Base-by-base conservation (phyloP, 2,113 vertebrate species). In the Clinocottus analis region DNA sequence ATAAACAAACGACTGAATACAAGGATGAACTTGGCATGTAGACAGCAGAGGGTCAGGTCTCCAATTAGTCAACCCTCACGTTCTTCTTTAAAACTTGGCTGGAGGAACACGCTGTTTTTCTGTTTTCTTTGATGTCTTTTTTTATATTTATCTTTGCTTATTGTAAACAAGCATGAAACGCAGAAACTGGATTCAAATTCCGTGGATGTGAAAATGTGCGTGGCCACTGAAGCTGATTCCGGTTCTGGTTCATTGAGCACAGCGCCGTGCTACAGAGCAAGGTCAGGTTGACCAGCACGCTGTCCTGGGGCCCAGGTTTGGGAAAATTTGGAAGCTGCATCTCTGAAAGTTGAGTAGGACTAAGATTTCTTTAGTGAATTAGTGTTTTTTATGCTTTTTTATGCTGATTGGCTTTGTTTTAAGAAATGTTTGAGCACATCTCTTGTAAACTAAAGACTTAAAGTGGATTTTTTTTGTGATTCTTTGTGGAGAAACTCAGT, bases 171-270 rank as follows among this genome's bases (percentile, higher is more conserved):
- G n/a, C n/a, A n/a, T n/a, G n/a, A n/a, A n/a, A n/a, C n/a, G n/a
- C n/a, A n/a, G n/a, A n/a, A n/a, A n/a, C n/a, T n/a, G n/a, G n/a
- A n/a, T n/a, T n/a, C n/a, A n/a, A n/a, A n/a, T n/a, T n/a, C n/a
- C n/a, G n/a, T n/a, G n/a, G n/a, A n/a, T n/a, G n/a, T n/a, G n/a
- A n/a, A n/a, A n/a, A n/a, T n/a, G n/a, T n/a, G n/a, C n/a, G n/a
- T n/a, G n/a, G n/a, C n/a, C n/a, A n/a, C n/a, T n/a, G n/a, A n/a
- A n/a, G n/a, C n/a, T n/a, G n/a, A n/a, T n/a, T n/a, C n/a, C n/a
- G n/a, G n/a, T n/a, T n/a, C n/a, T n/a, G 25, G 33, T 63, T 59
- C 29, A 80, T 62, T 61, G 33, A 7, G 16, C 19, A 53, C 77
- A 63, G 3, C 45, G 14, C 17, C 19, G 19, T 16, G 61, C 13